A percentile compares a stretch with the other conserved stretches of the same genome.
Evolutionary conservation across 2,113 vertebrate genomes (phyloP).

Genomic region (Lepus europaeus): DNA sequence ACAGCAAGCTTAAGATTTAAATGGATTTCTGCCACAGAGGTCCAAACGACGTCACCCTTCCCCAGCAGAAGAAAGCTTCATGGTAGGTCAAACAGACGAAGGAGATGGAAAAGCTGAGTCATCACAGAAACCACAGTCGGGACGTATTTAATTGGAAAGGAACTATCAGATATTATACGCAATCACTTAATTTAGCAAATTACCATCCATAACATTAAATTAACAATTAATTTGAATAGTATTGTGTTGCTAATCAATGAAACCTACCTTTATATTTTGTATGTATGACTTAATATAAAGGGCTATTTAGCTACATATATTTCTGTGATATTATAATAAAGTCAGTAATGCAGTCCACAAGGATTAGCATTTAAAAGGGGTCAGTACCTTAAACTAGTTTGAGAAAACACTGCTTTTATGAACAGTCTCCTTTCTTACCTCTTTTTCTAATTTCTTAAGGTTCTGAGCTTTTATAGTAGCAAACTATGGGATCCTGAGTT

Average conservation of each 20-base stretch:
- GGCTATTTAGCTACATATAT: background rate
- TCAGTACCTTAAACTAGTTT: background rate
- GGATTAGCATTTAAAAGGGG: background rate
- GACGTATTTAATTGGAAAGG: background rate
- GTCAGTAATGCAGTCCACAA: background rate
- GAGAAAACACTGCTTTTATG: constrained; percentile 12
- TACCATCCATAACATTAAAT: constrained; percentile 41
- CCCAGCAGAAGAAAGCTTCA: constrained; percentile 8
- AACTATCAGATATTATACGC: background rate
- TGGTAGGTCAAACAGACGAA: constrained; percentile 19
- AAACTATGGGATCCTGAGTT: background rate
- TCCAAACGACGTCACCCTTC: constrained; percentile 49
- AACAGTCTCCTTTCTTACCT: background rate
- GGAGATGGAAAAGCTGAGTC: background rate
- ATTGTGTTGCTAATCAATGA: background rate
- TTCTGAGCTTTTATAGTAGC: background rate
- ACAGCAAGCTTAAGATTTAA: constrained; percentile 39
- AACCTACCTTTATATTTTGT: background rate
- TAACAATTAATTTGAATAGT: constrained; percentile 21
- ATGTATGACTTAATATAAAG: constrained; percentile 4
- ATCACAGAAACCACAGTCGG: constrained; percentile 15
- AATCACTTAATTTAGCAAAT: constrained; percentile 29
- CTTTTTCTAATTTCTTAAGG: background rate
- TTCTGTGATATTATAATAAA: constrained; percentile 39
- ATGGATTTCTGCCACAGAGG: background rate